Base-by-base conservation (phyloP, 2,797 vertebrate species). In the Alauda arvensis region DNA sequence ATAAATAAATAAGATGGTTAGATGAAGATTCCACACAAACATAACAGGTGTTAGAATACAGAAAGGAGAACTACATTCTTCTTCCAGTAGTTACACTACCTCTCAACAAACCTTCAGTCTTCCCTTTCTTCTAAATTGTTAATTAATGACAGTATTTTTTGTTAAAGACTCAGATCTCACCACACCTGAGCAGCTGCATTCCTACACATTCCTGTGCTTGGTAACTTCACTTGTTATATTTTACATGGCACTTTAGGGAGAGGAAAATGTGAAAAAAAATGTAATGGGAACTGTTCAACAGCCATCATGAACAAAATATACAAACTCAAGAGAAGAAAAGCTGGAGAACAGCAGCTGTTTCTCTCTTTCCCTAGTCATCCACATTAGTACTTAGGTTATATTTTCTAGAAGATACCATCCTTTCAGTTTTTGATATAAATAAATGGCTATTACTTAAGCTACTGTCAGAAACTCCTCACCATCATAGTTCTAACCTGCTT, bases 121-220 rank as follows among this genome's bases (percentile, higher is more conserved):
- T 52, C 33, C 31, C 26, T 66, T 87, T n/a, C 12, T 86, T 49
- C 65, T 68, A 72, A 48, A 57, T 2, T 3, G 1, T 39, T 60
- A 49, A 46, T 14, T 53, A 69, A 34, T 1, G 2, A 25, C 18
- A 67, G 18, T 8, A n/a, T 17, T 31, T 67, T 56, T 61, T 61
- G 18, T 59, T 65, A 24, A 71, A 83, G 55, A 61, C 23, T 43
- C 0, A 0, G 13, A 12, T 57, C 21, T 48, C 1, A 1, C 10
- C 39, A 61, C 23, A 42, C 14, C 24, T 63, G n/a, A 69, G 40
- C 10, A 59, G 42, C 12, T 55, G 49, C 25, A 56, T 55, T 71
- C 31, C 40, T 39, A 57, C 29, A 49, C 2, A 5, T 34, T 51
- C 8, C 21, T 52, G 15, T 25, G 43, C 34, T 77, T n/a, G 17